These are phyloP conservation scores for Napeogenes sylphis DNA, from an alignment of 2,888 invertebrate species.

Conservation along the genomic window DNA sequence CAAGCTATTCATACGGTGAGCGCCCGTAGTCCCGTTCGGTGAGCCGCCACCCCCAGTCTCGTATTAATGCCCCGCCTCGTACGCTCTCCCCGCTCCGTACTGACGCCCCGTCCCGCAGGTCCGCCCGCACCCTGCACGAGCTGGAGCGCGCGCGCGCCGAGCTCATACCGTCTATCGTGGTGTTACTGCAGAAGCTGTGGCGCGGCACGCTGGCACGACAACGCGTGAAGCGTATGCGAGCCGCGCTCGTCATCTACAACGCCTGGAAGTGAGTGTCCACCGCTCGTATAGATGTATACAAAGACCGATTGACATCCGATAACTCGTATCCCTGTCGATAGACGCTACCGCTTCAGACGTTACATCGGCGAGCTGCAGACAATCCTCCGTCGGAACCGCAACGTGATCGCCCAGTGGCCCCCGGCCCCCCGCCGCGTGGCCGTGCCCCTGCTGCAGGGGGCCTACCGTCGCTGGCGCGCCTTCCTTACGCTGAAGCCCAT, in stretches of 20 bases:
- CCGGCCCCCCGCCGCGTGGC: conserved; percentile 81
- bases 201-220: conserved; percentile 88
- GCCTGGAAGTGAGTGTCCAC: conserved; percentile 81
- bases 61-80: background rate
- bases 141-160: conserved; percentile 92
- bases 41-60: background rate
- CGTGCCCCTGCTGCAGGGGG: conserved; percentile 79
- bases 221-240: conserved; percentile 90
- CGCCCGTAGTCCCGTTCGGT: too few species aligned
- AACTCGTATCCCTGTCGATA: conserved; percentile 30
- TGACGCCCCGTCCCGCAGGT: conserved; percentile 46
- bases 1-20: conserved; percentile 93
- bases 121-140: conserved; percentile 93
- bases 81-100: background rate
- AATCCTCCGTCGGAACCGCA: conserved; percentile 48
- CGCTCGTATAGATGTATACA: too few species aligned
- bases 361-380: conserved; percentile 56
- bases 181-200: conserved; percentile 96
- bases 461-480: conserved; percentile 90
- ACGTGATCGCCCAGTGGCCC: conserved; percentile 83
- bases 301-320: too few species aligned
- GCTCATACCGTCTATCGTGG: conserved; percentile 93
- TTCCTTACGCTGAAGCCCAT: conserved; percentile 89
- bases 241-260: conserved; percentile 87
- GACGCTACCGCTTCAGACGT: conserved; percentile 65